Evolutionary conservation across 2,113 vertebrate species (phyloP).

Genomic region (Ia io): DNA sequence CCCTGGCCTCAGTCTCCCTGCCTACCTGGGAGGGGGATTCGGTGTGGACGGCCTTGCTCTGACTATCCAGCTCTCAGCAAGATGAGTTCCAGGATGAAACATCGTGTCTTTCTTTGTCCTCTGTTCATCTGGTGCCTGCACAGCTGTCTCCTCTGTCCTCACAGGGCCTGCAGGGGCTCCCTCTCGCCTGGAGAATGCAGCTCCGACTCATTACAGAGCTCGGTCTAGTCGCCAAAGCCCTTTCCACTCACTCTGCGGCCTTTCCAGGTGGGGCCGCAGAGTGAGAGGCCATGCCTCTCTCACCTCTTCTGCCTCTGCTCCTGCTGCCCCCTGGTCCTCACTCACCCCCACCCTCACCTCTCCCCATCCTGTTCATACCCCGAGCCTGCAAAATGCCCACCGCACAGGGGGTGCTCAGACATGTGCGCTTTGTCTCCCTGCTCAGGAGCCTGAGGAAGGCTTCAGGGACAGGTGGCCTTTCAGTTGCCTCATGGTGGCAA

Average conservation of each 20-base stretch:
- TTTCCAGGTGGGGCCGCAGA: rapidly evolving
- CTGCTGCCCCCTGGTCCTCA: no score
- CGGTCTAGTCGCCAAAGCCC: not conserved
- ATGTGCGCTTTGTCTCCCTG: not conserved
- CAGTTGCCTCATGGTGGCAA: not conserved
- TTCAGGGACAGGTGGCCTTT: not conserved
- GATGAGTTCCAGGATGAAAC: not conserved
- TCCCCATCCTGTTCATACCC: rapidly evolving
- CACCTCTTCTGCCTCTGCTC: not conserved
- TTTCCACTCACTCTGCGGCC: not conserved
- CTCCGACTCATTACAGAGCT: not conserved
- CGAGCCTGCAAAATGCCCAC: not conserved
- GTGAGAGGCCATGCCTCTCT: not conserved
- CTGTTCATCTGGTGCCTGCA: not conserved
- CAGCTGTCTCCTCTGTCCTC: not conserved
- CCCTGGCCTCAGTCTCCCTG: not conserved
- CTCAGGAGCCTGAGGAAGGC: not conserved
- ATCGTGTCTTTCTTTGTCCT: not conserved
- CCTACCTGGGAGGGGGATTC: not conserved
- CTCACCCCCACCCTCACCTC: not conserved
- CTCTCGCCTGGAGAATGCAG: not conserved
- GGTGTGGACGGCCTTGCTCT: not conserved
- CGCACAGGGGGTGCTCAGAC: not conserved
- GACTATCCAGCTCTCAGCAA: not conserved
- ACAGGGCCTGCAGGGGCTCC: not conserved